phyloP scores from a whole-genome alignment of 2,888 invertebrate genomes.

The Scaptomyza caliginosa region DNA sequence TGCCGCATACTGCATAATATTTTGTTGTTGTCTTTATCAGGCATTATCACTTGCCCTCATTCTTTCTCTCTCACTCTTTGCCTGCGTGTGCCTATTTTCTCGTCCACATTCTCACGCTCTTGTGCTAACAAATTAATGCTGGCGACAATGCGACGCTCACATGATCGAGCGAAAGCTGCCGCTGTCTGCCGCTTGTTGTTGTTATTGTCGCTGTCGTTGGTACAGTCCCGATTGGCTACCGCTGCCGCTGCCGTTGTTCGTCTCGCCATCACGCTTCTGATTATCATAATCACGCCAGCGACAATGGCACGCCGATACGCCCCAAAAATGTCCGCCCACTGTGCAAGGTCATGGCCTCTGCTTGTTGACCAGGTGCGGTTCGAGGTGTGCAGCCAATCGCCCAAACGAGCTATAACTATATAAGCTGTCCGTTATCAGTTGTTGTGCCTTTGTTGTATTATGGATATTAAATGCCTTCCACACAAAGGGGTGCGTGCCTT shows the following conservation, averaged over 20 bases:
- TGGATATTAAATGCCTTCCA: background rate
- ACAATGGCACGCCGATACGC: conserved; percentile 5
- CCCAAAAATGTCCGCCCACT: conserved; percentile 49
- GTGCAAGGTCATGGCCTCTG: conserved; percentile 64
- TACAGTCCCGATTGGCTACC: conserved; percentile 47
- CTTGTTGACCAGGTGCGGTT: conserved; percentile 34
- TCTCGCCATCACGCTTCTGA: conserved; percentile 41
- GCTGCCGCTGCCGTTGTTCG: background rate
- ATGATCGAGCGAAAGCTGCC: conserved; percentile 52
- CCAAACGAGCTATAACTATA: background rate
- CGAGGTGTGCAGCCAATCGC: conserved; percentile 8
- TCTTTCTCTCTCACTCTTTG: conserved; percentile 15
- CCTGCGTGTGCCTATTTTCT: conserved; percentile 2
- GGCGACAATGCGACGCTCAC: conserved; percentile 64
- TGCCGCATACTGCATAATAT: conserved; percentile 33
- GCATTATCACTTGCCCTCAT: background rate
- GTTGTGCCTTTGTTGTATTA: background rate
- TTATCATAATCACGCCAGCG: conserved; percentile 71
- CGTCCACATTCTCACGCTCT: conserved; percentile 13
- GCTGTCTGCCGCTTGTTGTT: conserved; percentile 16
- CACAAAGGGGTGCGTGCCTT: background rate
- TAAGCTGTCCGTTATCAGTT: background rate
- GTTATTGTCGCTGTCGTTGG: conserved; percentile 30
- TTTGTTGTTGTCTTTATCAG: conserved; percentile 27
- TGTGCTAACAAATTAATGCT: conserved; percentile 45